Evolutionary conservation across 2,113 vertebrate genomes (phyloP).

Genomic region (Lagopus muta): DNA sequence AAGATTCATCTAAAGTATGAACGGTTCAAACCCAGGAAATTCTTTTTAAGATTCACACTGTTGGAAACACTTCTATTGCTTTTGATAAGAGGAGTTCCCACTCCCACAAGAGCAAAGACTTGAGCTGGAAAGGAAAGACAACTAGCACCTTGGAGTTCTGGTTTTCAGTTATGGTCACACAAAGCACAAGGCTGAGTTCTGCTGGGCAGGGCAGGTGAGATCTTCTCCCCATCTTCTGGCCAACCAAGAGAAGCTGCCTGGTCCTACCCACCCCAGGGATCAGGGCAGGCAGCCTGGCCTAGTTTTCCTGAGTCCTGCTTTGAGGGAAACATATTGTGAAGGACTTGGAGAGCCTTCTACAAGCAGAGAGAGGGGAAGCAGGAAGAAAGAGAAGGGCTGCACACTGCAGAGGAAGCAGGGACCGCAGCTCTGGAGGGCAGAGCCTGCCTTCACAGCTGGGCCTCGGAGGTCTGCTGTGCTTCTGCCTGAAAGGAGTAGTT

Average conservation of each 20-base stretch:
- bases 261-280: accelerated
- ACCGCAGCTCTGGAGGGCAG: accelerated
- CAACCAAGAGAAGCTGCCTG: accelerated
- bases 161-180: background rate
- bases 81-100: background rate
- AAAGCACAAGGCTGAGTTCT: background rate
- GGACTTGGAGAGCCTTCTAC: background rate
- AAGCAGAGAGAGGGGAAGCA: background rate
- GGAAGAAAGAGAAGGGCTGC: background rate
- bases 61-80: background rate
- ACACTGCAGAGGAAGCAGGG: background rate
- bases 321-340: background rate
- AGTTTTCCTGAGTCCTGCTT: background rate
- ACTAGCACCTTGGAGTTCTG: background rate
- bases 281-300: background rate
- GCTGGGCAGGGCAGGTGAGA: background rate
- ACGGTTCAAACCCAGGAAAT: background rate
- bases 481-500: background rate
- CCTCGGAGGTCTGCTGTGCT: background rate
- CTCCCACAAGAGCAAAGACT: background rate
- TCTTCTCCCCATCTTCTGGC: accelerated
- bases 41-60: background rate
- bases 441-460: background rate
- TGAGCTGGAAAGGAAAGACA: background rate
- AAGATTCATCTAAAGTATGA: background rate